A percentile compares a stretch with the other conserved stretches of the same genome.
Conservation (phyloP, 2,797 vertebrate genomes). For the Nasua narica region DNA sequence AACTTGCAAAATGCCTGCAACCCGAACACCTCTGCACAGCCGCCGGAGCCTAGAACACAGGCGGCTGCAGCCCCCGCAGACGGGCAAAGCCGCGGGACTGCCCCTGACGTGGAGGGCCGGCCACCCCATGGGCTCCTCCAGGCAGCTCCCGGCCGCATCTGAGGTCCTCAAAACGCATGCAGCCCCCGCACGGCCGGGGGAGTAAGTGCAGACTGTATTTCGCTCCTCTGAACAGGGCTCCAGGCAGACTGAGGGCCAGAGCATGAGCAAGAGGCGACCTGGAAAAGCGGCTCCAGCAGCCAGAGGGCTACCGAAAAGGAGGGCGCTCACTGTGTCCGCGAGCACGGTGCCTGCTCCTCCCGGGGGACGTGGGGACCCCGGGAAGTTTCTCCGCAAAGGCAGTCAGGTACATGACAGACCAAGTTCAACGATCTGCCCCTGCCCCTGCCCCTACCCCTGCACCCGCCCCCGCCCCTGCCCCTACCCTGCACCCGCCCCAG, state of each 20-base stretch:
- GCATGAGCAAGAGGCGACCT: background rate
- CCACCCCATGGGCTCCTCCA: fast-evolving
- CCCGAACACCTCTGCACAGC: fast-evolving
- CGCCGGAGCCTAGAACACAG: background rate
- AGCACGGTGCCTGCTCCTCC: fast-evolving
- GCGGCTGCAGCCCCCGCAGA: background rate
- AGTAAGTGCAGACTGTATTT: fast-evolving
- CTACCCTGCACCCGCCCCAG: no score
- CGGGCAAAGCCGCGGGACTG: fast-evolving
- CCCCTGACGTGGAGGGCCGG: fast-evolving
- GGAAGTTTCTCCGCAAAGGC: background rate
- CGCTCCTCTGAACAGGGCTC: background rate
- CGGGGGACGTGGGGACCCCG: fast-evolving
- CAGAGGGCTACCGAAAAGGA: fast-evolving
- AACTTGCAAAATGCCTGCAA: background rate
- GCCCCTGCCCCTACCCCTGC: no score
- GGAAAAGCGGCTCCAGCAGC: background rate
- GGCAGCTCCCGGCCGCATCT: fast-evolving
- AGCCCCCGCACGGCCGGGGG: fast-evolving
- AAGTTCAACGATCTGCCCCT: fast-evolving
- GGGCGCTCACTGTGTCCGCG: fast-evolving
- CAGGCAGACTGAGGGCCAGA: background rate
- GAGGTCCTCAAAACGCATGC: background rate
- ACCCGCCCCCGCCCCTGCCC: fast-evolving
- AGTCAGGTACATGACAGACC: background rate